Base-by-base conservation (phyloP, 2,113 vertebrate genomes). In the Tor tambroides region DNA sequence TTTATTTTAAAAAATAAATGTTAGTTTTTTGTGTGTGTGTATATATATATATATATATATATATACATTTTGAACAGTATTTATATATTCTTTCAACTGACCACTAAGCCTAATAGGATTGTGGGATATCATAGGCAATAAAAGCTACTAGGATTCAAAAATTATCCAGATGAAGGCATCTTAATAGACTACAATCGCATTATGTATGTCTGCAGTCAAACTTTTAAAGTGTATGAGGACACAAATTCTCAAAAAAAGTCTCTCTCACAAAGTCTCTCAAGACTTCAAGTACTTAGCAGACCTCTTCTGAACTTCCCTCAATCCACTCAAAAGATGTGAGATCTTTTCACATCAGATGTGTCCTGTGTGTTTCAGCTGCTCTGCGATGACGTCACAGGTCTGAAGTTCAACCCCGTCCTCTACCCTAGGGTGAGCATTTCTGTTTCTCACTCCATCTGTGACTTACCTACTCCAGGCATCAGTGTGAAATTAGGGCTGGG, bases 401-500 rank as follows among this genome's bases (percentile, higher is more conserved):
- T 99, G 83, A 99, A 96, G 95, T 99, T 99, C 91, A 97, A 94
- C 87, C 97, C 98, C 0, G 96, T 97, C 76, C 95, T 99, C 21
- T 99, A 99, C 91, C 98, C 98, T 81, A 97, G 98, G 96, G 98
- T 99, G 92, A 96, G 96, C 93, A 35, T 65, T 17, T 69, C 26
- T 17, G 30, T 65, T 38, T 59, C 49, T 67, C 35, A 23, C 38
- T 67, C 67, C 59, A 87, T 84, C 72, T 89, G 86, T 86, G 74
- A 43, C 30, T 80, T 49, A 83, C 77, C 82, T 56, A 69, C 85
- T 75, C 28, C 6, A 83, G 54, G 43, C 67, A 26, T 76, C 67
- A 38, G 67, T 14, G 49, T 21, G 12, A 85, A 72, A 51, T 54
- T 54, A 43, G 78, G 84, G 21, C 54, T 65, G 15, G 35, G 82